A percentile compares a stretch with the other conserved stretches of the same genome.
Conservation (phyloP, 2,113 vertebrate genomes). For the Cromileptes altivelis region DNA sequence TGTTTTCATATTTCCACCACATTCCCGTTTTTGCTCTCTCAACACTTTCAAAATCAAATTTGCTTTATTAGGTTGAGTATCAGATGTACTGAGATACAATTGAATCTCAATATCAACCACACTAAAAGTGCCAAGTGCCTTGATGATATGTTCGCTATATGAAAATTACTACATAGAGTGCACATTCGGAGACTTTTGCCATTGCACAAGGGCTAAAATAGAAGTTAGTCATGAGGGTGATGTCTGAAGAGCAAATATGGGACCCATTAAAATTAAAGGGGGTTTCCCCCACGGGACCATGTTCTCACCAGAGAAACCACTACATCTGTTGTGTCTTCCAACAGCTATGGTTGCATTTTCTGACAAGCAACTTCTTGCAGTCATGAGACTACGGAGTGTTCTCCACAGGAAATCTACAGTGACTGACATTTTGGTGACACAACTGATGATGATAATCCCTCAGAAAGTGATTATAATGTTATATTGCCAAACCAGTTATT, state of each 20-base stretch:
- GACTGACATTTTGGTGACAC: neutral
- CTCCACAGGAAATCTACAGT: neutral
- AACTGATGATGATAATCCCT: neutral
- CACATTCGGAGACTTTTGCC: neutral
- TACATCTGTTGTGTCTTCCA: neutral
- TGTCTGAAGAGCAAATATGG: neutral
- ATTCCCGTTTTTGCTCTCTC: neutral
- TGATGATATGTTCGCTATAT: neutral
- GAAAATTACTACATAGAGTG: neutral
- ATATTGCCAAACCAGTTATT: neutral
- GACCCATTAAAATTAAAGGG: neutral
- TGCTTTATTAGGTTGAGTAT: slow-evolving; percentile 6
- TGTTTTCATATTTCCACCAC: slow-evolving; percentile 12
- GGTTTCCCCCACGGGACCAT: neutral
- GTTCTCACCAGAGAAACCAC: neutral
- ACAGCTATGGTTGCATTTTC: neutral
- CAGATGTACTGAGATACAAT: neutral
- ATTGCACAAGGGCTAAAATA: neutral
- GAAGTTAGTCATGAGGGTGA: neutral
- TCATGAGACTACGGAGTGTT: neutral
- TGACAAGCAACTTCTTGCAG: neutral
- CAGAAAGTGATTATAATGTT: neutral
- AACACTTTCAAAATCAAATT: slow-evolving; percentile 16
- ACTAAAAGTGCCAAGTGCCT: neutral
- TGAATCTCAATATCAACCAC: slow-evolving; percentile 7